Percentiles rank a stretch among this genome's conserved stretches.
phyloP scores from a whole-genome alignment of 2,113 vertebrate species.

The Callocephalon fimbriatum region DNA sequence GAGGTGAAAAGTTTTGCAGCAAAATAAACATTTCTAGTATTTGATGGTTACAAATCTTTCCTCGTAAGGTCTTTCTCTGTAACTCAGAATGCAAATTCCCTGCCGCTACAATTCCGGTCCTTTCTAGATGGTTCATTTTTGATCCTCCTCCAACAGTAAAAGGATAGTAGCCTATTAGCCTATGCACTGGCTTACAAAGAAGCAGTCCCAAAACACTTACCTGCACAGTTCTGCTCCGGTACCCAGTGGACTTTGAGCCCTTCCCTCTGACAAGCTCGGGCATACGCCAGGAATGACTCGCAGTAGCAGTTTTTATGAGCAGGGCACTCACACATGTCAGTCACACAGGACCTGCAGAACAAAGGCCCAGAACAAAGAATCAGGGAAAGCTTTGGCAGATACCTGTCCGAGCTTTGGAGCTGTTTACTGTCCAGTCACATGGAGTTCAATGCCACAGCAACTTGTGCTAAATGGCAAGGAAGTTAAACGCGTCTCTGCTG shows the following conservation, averaged over 20 bases:
- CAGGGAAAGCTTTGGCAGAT: neutral
- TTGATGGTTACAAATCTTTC: neutral
- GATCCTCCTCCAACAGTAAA: neutral
- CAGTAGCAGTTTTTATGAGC: conserved; percentile 98
- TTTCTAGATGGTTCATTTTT: neutral
- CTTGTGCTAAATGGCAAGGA: neutral
- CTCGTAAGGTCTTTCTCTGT: neutral
- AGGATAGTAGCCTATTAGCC: neutral
- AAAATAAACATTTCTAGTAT: neutral
- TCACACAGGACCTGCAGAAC: conserved; percentile 90
- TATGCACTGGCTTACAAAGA: neutral
- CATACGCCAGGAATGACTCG: conserved; percentile 94
- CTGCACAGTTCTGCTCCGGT: conserved; percentile 87
- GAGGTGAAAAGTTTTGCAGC: neutral
- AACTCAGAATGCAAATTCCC: neutral
- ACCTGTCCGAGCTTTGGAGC: accelerated
- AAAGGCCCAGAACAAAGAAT: neutral
- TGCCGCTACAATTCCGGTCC: neutral
- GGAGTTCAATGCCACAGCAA: neutral
- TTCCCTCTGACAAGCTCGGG: conserved; percentile 93
- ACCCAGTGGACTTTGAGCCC: conserved; percentile 87
- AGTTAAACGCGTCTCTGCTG: neutral
- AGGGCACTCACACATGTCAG: conserved; percentile 98
- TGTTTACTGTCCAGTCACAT: neutral
- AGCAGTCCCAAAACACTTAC: conserved; percentile 72